Percentiles rank a stretch among this genome's conserved stretches.
These are phyloP conservation scores for Ammodytes marinus DNA, from an alignment of 2,113 vertebrate genomes.

Conservation along the genomic window DNA sequence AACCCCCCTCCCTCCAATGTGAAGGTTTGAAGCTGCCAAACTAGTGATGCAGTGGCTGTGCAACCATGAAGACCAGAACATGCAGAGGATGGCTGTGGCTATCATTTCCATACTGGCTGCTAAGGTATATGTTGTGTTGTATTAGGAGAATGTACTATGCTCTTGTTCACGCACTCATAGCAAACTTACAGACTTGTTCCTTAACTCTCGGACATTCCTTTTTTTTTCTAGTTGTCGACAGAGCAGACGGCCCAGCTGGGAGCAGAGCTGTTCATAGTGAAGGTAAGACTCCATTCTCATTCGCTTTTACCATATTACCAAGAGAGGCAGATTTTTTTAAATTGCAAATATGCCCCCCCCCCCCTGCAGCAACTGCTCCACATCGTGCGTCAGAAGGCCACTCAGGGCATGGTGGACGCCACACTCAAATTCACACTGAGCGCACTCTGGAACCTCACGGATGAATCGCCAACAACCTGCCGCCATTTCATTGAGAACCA, in stretches of 20 bases:
- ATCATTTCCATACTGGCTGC: slow-evolving; percentile 99
- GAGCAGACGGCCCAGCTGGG: slow-evolving; percentile 98
- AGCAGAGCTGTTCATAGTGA: slow-evolving; percentile 97
- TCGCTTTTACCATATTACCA: background rate
- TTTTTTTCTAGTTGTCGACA: slow-evolving; percentile 90
- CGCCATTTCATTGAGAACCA: slow-evolving; percentile 99
- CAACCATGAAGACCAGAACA: slow-evolving; percentile 99
- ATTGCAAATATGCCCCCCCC: background rate
- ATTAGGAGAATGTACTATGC: background rate
- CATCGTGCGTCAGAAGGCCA: slow-evolving; percentile 98
- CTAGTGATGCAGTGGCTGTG: slow-evolving; percentile 99
- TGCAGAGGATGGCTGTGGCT: slow-evolving; percentile 99
- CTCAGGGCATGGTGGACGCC: slow-evolving; percentile 94
- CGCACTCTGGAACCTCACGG: slow-evolving; percentile 98
- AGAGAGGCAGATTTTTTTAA: background rate
- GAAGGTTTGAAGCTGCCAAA: slow-evolving; percentile 98
- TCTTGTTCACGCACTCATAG: background rate
- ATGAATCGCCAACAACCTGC: slow-evolving; percentile 99
- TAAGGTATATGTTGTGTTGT: slow-evolving; percentile 86
- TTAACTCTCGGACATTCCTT: background rate
- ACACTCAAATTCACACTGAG: slow-evolving; percentile 98
- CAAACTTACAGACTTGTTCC: background rate
- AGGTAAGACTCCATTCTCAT: slow-evolving; percentile 82
- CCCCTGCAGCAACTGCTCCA: slow-evolving; percentile 94
- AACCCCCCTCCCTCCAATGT: slow-evolving; percentile 19